phyloP scores from a whole-genome alignment of 2,888 invertebrate species.

The Acanthacorydalis orientalis region DNA sequence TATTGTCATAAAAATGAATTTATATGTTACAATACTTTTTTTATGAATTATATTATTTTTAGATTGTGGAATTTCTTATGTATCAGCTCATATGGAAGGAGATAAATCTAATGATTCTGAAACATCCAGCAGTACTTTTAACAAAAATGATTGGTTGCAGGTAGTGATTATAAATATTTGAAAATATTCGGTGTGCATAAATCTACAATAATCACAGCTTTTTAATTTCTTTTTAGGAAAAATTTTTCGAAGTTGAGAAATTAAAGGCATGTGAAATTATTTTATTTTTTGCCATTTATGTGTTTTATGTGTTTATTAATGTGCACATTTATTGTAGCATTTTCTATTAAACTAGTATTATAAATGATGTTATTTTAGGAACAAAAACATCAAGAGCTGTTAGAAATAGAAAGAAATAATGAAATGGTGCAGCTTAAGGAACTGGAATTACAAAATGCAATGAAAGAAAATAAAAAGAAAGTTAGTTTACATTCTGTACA shows the following conservation, averaged over 20 bases:
- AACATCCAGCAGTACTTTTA: no score
- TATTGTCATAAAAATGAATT: no score
- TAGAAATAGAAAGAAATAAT: constrained; percentile 44
- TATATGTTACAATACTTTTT: no score
- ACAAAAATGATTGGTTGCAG: no score
- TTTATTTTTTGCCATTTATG: constrained; percentile 9
- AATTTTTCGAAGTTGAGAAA: constrained; percentile 37
- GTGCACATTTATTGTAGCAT: constrained; percentile 13
- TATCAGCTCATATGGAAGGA: constrained; percentile 1
- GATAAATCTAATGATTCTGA: no score
- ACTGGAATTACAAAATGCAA: constrained; percentile 41
- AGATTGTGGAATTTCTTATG: constrained; percentile 6
- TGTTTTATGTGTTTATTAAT: no score
- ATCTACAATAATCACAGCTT: background rate
- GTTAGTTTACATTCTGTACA: constrained; percentile 12
- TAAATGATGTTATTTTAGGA: constrained; percentile 24
- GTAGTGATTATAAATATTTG: no score
- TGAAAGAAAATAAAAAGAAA: constrained; percentile 44
- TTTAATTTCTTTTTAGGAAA: constrained; percentile 34
- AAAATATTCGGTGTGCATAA: no score
- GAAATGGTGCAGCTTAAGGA: constrained; percentile 45
- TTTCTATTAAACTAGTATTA: constrained; percentile 13
- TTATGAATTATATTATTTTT: background rate
- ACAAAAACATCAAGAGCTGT: constrained; percentile 31
- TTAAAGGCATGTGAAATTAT: constrained; percentile 39